Percentiles rank a stretch among this genome's conserved stretches.
Conservation (phyloP, 1,140 invertebrate genomes). For the Bombus breviceps region DNA sequence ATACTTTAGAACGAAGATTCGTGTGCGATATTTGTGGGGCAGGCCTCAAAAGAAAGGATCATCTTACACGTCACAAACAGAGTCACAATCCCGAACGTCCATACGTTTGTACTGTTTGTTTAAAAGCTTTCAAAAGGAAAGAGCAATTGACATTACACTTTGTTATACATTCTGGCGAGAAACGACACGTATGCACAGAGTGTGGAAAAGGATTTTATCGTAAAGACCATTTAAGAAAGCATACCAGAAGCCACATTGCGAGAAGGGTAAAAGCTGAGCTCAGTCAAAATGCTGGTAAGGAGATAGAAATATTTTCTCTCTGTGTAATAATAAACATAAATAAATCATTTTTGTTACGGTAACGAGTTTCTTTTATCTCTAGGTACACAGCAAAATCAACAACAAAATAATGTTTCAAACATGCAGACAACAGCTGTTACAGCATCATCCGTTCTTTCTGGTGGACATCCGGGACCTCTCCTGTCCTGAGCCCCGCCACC, state of each 20-base stretch:
- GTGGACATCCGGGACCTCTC: constrained; percentile 79
- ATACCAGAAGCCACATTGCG: constrained; percentile 91
- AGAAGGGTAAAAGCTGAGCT: constrained; percentile 92
- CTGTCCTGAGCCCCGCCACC: constrained; percentile 83
- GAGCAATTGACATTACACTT: constrained; percentile 93
- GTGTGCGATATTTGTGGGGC: constrained; percentile 93
- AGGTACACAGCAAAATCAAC: constrained; percentile 79
- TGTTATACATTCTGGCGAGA: constrained; percentile 93
- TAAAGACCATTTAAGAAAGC: constrained; percentile 85
- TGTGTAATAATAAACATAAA: not conserved
- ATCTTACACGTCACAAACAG: constrained; percentile 91
- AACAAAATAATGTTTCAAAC: constrained; percentile 78
- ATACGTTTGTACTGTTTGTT: constrained; percentile 91
- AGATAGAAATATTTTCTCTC: not conserved
- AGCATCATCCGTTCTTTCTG: constrained; percentile 79
- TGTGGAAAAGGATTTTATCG: constrained; percentile 90
- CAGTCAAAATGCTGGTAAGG: constrained; percentile 84
- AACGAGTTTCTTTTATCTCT: not conserved
- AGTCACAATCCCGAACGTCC: constrained; percentile 91
- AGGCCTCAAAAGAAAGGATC: constrained; percentile 92
- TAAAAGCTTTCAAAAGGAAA: constrained; percentile 93
- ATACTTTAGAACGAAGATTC: constrained; percentile 90
- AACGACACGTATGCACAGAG: constrained; percentile 92
- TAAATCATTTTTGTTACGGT: not conserved
- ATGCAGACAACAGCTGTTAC: constrained; percentile 79